Conservation (phyloP, 2,888 invertebrate genomes). For the Drosophila tripunctata region DNA sequence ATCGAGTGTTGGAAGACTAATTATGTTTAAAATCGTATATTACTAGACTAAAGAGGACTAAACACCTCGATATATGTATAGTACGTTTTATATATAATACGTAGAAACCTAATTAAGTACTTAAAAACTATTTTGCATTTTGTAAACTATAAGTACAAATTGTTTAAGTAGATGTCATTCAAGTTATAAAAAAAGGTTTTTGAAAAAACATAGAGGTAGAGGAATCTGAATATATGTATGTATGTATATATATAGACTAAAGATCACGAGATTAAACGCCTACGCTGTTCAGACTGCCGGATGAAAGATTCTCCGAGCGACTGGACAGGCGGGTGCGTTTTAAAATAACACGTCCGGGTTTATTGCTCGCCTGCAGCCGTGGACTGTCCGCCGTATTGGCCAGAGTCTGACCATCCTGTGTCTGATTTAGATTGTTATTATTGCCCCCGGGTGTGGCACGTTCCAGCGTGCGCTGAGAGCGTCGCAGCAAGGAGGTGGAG, state of each 20-base stretch:
- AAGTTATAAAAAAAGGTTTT: conserved; percentile 34
- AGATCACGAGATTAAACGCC: conserved; percentile 76
- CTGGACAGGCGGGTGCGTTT: conserved; percentile 70
- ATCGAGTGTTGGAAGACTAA: conserved; percentile 66
- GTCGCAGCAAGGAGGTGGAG: conserved; percentile 67
- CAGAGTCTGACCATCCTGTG: conserved; percentile 49
- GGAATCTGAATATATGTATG: conserved; percentile 32
- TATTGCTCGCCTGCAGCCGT: conserved; percentile 39
- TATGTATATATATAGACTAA: conserved; percentile 49
- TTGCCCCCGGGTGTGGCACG: conserved; percentile 58
- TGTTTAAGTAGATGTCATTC: conserved; percentile 57
- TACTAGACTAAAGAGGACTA: conserved; percentile 34
- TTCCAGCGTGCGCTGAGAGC: conserved; percentile 71
- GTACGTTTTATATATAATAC: conserved; percentile 30
- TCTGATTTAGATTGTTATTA: conserved; percentile 69
- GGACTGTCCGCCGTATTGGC: conserved; percentile 34
- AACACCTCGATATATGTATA: conserved; percentile 18
- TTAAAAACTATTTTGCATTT: conserved; percentile 33
- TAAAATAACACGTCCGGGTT: conserved; percentile 61
- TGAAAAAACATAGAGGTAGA: conserved; percentile 67
- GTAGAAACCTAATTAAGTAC: conserved; percentile 66
- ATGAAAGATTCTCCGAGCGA: conserved; percentile 71
- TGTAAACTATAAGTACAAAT: conserved; percentile 56
- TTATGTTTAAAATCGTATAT: conserved; percentile 32
- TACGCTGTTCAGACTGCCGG: conserved; percentile 69